Base-by-base conservation (phyloP, 2,113 vertebrate species). In the Parus major region DNA sequence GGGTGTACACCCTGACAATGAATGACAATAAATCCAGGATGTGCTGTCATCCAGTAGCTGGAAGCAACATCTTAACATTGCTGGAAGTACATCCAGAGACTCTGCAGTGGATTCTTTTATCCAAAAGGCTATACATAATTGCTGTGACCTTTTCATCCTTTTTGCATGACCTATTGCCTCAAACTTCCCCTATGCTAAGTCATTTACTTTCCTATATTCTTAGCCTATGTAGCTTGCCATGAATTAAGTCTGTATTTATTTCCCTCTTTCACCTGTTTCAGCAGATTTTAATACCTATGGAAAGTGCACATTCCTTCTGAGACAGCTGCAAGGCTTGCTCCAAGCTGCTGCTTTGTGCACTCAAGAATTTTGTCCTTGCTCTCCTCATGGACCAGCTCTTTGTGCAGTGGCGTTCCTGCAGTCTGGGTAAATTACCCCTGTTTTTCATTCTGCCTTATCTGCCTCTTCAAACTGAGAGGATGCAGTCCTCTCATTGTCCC, bases 201-300 rank as follows among this genome's bases (percentile, higher is more conserved):
- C 56, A 84, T 88, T 92, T 86, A 46, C 63, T 97, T 90, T 69
- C 68, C 90, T 91, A 20, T 90, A 70, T 90, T 90, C 87, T 86
- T 82, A 72, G 56, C 60, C 76, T 93, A 1, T 31, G 39, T 72
- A 93, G 55, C 42, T 71, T 92, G 59, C 63, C 55, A 12, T 79
- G 86, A 95, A 90, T 84, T 69, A 75, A 88, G 39, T 75, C 86
- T 96, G 83, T 83, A 86, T 92, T 96, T 96, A 91, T 93, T 95
- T 92, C 61, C 52, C 47, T 87, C 72, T 86, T 87, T 90, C 90
- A 96, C 90, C 93, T 96, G 78, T 91, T 96, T 76, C 88, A 94
- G 83, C 75, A 84, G 77, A 92, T 93, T 94, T 93, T 96, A 86
- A 90, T 92, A 82, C 93, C 90, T 85, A 72, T 39, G 49, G 81